Conservation (phyloP, 2,113 vertebrate genomes). For the Cinclus mexicanus region DNA sequence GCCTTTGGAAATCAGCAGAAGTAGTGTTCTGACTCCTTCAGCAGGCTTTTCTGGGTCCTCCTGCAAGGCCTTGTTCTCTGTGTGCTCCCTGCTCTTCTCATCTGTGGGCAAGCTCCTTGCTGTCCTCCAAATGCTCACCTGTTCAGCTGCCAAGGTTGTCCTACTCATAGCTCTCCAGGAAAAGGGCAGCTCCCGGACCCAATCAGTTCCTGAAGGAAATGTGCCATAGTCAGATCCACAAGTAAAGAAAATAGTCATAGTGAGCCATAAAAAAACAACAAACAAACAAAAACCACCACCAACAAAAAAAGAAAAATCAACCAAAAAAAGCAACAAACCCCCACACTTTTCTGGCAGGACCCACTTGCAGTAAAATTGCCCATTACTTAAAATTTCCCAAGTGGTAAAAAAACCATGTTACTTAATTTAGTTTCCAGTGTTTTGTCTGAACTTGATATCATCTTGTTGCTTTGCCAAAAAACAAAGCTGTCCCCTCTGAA, state of each 20-base stretch:
- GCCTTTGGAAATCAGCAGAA: neutral
- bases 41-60: neutral
- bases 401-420: rapidly evolving
- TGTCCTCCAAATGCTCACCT: neutral
- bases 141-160: rapidly evolving
- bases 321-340: rapidly evolving
- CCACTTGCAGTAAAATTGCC: neutral
- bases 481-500: neutral
- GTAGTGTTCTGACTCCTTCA: neutral
- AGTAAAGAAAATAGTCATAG: neutral
- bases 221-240: neutral
- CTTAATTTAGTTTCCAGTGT: neutral
- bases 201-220: neutral
- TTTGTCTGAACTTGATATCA: neutral
- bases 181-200: neutral
- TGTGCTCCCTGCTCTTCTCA: neutral
- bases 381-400: neutral
- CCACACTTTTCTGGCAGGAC: neutral
- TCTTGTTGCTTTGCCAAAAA: neutral
- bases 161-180: neutral
- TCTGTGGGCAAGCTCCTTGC: neutral
- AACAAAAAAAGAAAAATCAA: rapidly evolving
- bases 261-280: rapidly evolving
- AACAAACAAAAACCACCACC: neutral
- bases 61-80: neutral